Conservation (phyloP, 2,113 vertebrate genomes). For the Spea bombifrons region DNA sequence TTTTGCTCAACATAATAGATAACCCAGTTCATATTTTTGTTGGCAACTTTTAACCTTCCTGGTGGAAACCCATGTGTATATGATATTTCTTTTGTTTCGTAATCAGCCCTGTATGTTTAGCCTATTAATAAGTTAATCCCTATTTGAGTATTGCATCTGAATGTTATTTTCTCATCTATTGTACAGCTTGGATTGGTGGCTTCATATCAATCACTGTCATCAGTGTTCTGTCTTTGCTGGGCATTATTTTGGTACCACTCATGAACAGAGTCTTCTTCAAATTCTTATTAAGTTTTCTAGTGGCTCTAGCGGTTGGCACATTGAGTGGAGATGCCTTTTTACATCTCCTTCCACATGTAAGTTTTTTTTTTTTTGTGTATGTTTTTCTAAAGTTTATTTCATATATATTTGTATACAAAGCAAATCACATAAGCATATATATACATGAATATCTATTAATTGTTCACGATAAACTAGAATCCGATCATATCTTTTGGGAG, state of each 20-base stretch:
- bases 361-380: conserved; percentile 52
- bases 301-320: conserved; percentile 92
- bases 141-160: no score
- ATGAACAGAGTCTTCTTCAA: conserved; percentile 95
- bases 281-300: conserved; percentile 94
- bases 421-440: no score
- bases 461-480: no score
- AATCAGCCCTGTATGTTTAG: no score
- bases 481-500: no score
- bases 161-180: conserved; percentile 41
- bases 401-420: no score
- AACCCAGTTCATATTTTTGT: no score
- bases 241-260: conserved; percentile 87
- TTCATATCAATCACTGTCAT: conserved; percentile 92
- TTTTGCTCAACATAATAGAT: no score
- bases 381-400: background rate
- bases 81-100: background rate
- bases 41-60: background rate
- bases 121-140: background rate
- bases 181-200: conserved; percentile 88
- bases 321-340: conserved; percentile 94
- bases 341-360: conserved; percentile 95
- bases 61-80: conserved; percentile 7
- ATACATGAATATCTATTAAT: no score
- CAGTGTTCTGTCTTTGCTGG: conserved; percentile 87